A percentile compares a stretch with the other conserved stretches of the same genome.
Evolutionary conservation across 2,113 vertebrate genomes (phyloP).

Genomic region (Chiloscyllium plagiosum): DNA sequence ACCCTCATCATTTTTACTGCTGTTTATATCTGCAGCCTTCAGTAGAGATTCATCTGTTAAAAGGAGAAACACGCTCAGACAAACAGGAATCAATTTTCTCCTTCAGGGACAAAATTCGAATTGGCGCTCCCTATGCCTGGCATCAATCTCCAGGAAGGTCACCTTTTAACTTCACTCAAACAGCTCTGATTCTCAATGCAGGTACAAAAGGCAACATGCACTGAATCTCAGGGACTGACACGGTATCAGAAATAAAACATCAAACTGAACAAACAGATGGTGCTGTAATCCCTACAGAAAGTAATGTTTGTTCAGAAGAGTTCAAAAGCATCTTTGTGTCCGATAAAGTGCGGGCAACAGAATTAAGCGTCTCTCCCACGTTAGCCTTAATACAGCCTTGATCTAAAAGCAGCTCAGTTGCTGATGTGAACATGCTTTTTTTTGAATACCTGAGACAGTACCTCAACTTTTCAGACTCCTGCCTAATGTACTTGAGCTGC

Average conservation of each 20-base stretch:
- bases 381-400: not conserved
- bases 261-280: conserved; percentile 5
- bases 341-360: not conserved
- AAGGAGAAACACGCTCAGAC: not conserved
- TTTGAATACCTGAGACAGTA: not conserved
- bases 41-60: not conserved
- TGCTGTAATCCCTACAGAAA: not conserved
- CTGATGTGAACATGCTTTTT: not conserved
- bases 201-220: no score
- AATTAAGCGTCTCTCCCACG: not conserved
- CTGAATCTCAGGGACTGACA: not conserved
- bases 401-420: not conserved
- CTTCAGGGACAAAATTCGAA: not conserved
- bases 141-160: not conserved
- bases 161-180: not conserved
- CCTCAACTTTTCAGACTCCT: not conserved
- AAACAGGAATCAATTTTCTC: not conserved
- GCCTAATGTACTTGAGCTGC: conserved; percentile 37
- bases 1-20: not conserved
- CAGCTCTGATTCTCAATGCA: no score
- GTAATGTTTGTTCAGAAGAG: not conserved
- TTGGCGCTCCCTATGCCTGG: not conserved
- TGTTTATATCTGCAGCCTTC: not conserved
- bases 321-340: not conserved
- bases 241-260: not conserved